Evolutionary conservation across 2,888 invertebrate genomes (phyloP).

Genomic region (Cistogaster globosa): DNA sequence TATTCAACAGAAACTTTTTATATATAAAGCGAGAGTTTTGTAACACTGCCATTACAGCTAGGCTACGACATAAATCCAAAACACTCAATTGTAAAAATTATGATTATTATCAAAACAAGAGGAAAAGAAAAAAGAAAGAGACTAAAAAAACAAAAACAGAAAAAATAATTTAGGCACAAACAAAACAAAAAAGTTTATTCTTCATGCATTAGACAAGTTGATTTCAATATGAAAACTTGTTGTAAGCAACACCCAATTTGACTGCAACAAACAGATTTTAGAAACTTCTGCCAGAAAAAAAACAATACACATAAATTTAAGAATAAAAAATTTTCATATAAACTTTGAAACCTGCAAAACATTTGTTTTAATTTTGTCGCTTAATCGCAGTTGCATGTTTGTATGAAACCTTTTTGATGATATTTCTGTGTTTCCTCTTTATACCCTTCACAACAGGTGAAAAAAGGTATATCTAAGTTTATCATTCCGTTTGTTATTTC

Average conservation of each 20-base stretch:
- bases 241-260: slow-evolving; percentile 36
- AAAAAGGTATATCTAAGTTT: no score
- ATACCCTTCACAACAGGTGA: no score
- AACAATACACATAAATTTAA: slow-evolving; percentile 20
- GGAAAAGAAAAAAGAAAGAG: background rate
- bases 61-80: background rate
- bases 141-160: background rate
- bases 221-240: slow-evolving; percentile 56
- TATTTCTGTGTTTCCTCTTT: background rate
- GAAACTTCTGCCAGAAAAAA: background rate
- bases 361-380: slow-evolving; percentile 44
- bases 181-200: slow-evolving; percentile 48
- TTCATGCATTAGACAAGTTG: slow-evolving; percentile 60
- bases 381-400: slow-evolving; percentile 48
- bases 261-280: slow-evolving; percentile 22
- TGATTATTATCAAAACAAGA: slow-evolving; percentile 20
- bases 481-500: no score
- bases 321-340: slow-evolving; percentile 39
- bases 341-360: slow-evolving; percentile 33
- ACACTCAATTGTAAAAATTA: background rate
- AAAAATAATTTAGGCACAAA: slow-evolving; percentile 24
- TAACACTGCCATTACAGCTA: slow-evolving; percentile 26
- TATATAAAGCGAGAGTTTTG: slow-evolving; percentile 26
- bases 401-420: background rate
- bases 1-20: background rate